phyloP scores from a whole-genome alignment of 2,113 vertebrate species.

The Cyanoramphus novaezelandiae region DNA sequence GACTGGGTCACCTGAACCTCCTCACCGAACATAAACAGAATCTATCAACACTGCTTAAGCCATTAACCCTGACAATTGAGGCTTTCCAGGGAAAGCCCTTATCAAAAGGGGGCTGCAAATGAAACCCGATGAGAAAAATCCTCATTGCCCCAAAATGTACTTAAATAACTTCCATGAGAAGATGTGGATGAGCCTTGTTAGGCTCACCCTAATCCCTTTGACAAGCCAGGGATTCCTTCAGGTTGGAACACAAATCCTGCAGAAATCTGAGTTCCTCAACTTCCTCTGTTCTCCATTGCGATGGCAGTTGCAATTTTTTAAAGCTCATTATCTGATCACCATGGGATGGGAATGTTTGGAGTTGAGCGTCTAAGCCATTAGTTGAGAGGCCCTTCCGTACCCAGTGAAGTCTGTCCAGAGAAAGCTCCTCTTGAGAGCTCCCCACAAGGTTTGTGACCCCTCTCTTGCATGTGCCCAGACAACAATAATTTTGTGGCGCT shows the following conservation, averaged over 20 bases:
- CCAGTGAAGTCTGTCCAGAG: neutral
- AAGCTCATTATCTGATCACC: conserved; percentile 26
- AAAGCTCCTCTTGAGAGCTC: neutral
- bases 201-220: conserved; percentile 46
- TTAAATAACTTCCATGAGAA: conserved; percentile 20
- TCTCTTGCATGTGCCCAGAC: neutral
- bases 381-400: neutral
- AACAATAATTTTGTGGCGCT: neutral
- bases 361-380: neutral
- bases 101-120: conserved; percentile 45
- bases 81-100: conserved; percentile 61
- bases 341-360: neutral
- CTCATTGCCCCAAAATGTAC: neutral
- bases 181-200: conserved; percentile 24
- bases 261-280: neutral
- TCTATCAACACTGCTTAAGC: conserved; percentile 71
- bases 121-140: conserved; percentile 16
- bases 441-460: neutral
- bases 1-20: conserved; percentile 61
- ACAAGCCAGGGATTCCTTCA: conserved; percentile 26
- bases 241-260: conserved; percentile 34
- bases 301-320: conserved; percentile 36
- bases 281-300: neutral
- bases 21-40: conserved; percentile 68
- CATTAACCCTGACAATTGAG: conserved; percentile 74